These are phyloP conservation scores for Scomberomorus guttatus DNA, from an alignment of 2,797 vertebrate species.

Conservation along the genomic window DNA sequence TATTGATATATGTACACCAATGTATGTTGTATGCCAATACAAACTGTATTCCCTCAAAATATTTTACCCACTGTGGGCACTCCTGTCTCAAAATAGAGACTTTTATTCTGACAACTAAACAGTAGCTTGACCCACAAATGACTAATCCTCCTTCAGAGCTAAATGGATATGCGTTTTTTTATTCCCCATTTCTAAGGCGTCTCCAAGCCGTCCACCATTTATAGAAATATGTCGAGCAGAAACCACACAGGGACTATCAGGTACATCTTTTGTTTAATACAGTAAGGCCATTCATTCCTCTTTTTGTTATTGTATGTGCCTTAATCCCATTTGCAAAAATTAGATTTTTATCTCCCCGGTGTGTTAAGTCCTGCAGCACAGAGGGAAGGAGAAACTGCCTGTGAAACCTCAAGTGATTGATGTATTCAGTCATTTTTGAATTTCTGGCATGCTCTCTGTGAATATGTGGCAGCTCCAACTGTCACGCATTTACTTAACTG, in stretches of 20 bases:
- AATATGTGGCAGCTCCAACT: constrained; percentile 71
- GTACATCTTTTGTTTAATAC: constrained; percentile 75
- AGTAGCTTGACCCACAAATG: constrained; percentile 68
- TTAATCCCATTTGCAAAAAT: constrained; percentile 79
- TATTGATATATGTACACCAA: constrained; percentile 38
- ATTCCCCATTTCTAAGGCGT: constrained; percentile 40
- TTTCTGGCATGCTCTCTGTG: constrained; percentile 60
- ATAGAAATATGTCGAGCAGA: constrained; percentile 74
- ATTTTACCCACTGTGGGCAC: constrained; percentile 58
- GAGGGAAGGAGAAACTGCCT: constrained; percentile 58
- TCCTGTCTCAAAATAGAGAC: constrained; percentile 71
- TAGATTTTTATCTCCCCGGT: constrained; percentile 71
- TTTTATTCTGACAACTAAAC: constrained; percentile 73
- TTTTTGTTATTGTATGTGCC: constrained; percentile 72
- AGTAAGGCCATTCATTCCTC: constrained; percentile 71
- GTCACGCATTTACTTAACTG: constrained; percentile 69
- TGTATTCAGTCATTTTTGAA: constrained; percentile 66
- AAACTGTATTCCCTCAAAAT: constrained; percentile 57
- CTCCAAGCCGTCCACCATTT: constrained; percentile 71
- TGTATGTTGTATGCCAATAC: constrained; percentile 39
- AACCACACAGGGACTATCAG: constrained; percentile 74
- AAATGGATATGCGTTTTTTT: constrained; percentile 62
- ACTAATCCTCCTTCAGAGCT: constrained; percentile 65
- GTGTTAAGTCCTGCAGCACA: constrained; percentile 49
- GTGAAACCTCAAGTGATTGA: constrained; percentile 69